Percentiles rank a stretch among this genome's conserved stretches.
Evolutionary conservation across 1,140 invertebrate species (phyloP).

Genomic region (Heliothis subflexa): DNA sequence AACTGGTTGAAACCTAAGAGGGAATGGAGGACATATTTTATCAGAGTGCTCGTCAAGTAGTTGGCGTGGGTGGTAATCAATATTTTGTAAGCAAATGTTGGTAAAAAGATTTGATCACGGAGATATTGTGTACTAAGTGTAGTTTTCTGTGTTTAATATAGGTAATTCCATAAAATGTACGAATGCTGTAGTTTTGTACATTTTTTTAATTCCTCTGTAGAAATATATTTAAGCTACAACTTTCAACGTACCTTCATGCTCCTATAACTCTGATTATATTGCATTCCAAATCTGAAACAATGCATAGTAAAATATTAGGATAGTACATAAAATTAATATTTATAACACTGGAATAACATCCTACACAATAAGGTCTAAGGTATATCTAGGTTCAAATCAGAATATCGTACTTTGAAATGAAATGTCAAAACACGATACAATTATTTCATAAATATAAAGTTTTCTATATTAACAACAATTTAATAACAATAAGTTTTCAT

Average conservation of each 20-base stretch:
- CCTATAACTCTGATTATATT: slow-evolving; percentile 38
- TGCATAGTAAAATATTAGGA: slow-evolving; percentile 6
- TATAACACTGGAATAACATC: neutral
- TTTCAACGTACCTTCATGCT: slow-evolving; percentile 56
- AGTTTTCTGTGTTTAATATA: too few relatives aligned
- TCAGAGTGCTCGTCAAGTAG: too few relatives aligned
- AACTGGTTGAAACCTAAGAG: too few relatives aligned
- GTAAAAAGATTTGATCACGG: too few relatives aligned
- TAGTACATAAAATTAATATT: neutral
- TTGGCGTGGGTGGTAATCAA: too few relatives aligned
- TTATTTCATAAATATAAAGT: slow-evolving; percentile 4
- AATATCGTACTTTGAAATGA: neutral
- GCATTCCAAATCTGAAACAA: slow-evolving; percentile 42
- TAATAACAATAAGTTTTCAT: slow-evolving; percentile 3
- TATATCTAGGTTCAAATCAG: neutral
- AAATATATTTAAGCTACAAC: neutral
- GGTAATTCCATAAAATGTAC: too few relatives aligned
- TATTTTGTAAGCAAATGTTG: too few relatives aligned
- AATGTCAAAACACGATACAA: neutral
- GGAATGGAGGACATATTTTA: too few relatives aligned
- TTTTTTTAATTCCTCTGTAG: neutral
- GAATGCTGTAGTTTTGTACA: too few relatives aligned
- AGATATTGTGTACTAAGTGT: too few relatives aligned
- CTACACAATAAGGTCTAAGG: too few relatives aligned
- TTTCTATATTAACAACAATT: slow-evolving; percentile 17